phyloP scores from a whole-genome alignment of 2,797 vertebrate genomes.

The Acanthurus leucopareius region DNA sequence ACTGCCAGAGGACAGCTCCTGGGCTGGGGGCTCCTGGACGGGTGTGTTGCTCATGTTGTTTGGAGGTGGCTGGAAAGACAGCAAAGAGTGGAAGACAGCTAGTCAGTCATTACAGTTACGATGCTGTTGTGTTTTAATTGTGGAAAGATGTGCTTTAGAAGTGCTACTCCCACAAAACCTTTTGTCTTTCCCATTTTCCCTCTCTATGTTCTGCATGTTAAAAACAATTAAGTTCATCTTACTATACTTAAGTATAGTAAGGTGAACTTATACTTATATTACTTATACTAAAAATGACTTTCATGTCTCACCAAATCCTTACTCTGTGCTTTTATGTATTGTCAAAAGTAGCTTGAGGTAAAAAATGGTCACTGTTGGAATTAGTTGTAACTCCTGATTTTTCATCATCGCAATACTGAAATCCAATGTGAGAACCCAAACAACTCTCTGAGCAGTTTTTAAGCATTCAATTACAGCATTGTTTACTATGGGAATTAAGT shows the following conservation, averaged over 20 bases:
- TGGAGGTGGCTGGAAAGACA: constrained; percentile 44
- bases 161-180: neutral
- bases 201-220: too few species aligned
- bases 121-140: neutral
- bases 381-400: neutral
- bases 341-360: neutral
- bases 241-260: too few species aligned
- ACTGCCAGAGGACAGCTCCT: constrained; percentile 81
- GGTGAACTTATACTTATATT: too few species aligned
- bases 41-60: constrained; percentile 88
- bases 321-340: neutral
- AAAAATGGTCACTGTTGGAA: neutral
- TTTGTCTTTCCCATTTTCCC: neutral
- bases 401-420: neutral
- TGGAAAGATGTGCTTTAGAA: neutral
- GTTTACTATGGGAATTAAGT: too few species aligned
- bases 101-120: neutral
- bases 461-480: neutral
- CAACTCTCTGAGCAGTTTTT: neutral
- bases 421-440: neutral
- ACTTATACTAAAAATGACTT: too few species aligned
- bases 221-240: neutral
- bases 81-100: neutral
- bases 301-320: neutral
- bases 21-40: constrained; percentile 81